These are phyloP conservation scores for Nymphalis io DNA, from an alignment of 1,140 invertebrate species.

Conservation along the genomic window DNA sequence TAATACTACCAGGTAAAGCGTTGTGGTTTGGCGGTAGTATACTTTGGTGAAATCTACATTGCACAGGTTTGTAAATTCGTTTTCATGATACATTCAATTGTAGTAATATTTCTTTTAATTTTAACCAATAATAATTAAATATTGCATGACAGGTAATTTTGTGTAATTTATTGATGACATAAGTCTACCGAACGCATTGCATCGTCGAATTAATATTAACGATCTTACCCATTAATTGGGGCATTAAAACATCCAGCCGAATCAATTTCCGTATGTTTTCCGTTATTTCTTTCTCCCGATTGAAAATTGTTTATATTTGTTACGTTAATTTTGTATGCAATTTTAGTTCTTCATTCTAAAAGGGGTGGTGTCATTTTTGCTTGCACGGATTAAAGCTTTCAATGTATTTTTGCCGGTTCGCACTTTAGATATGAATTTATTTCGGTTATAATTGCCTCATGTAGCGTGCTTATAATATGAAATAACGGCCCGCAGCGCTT, in stretches of 20 bases:
- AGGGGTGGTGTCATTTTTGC: background rate
- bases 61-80: background rate
- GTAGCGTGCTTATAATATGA: slow-evolving; percentile 43
- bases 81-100: slow-evolving; percentile 9
- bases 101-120: slow-evolving; percentile 29
- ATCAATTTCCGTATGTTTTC: slow-evolving; percentile 45
- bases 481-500: slow-evolving; percentile 40
- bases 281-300: background rate
- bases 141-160: slow-evolving; percentile 53
- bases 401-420: slow-evolving; percentile 29
- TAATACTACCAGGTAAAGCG: no score
- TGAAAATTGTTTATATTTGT: slow-evolving; percentile 9
- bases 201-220: slow-evolving; percentile 56
- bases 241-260: slow-evolving; percentile 56
- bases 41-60: no score
- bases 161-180: slow-evolving; percentile 51
- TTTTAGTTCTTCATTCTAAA: background rate
- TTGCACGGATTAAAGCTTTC: slow-evolving; percentile 12
- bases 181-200: slow-evolving; percentile 48
- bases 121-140: slow-evolving; percentile 45
- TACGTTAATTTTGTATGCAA: background rate
- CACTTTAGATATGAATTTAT: slow-evolving; percentile 48
- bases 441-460: slow-evolving; percentile 43
- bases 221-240: slow-evolving; percentile 64
- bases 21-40: no score